Conservation (phyloP, 1,140 invertebrate genomes). For the Eupristina koningsbergeri region DNA sequence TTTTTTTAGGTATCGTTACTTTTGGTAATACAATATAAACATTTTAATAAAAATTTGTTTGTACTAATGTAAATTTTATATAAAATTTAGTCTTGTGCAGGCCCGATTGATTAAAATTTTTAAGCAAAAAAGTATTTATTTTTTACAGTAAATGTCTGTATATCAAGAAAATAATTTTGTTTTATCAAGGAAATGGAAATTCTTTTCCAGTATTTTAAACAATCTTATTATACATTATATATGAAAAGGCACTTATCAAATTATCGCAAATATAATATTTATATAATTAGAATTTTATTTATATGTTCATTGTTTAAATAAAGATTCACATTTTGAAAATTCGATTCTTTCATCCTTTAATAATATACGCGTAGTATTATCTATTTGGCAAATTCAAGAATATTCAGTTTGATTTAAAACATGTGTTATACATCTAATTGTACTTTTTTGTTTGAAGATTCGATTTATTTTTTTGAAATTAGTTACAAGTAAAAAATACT, state of each 20-base stretch:
- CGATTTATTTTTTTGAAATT: not conserved
- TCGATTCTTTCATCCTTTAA: conserved; percentile 21
- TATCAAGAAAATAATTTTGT: not conserved
- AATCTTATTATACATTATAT: not conserved
- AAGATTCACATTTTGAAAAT: not conserved
- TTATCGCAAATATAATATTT: not conserved
- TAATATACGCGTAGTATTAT: conserved; percentile 32
- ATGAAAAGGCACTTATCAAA: conserved; percentile 12
- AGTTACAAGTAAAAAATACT: conserved; percentile 34
- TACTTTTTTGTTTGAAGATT: conserved; percentile 9
- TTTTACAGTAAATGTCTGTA: not conserved
- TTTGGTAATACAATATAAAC: not conserved
- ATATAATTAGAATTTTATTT: conserved; percentile 6
- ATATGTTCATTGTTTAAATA: not conserved
- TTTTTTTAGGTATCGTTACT: conserved; percentile 26
- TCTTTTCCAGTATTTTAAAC: not conserved
- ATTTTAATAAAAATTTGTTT: not conserved
- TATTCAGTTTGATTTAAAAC: conserved; percentile 37
- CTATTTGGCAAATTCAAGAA: conserved; percentile 65
- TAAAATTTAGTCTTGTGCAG: not conserved
- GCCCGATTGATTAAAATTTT: conserved; percentile 1
- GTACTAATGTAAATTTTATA: not conserved
- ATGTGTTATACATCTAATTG: not conserved
- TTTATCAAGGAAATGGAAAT: not conserved
- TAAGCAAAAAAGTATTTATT: not conserved